Conservation (phyloP, 1,140 invertebrate species). For the Pomacea maculata region DNA sequence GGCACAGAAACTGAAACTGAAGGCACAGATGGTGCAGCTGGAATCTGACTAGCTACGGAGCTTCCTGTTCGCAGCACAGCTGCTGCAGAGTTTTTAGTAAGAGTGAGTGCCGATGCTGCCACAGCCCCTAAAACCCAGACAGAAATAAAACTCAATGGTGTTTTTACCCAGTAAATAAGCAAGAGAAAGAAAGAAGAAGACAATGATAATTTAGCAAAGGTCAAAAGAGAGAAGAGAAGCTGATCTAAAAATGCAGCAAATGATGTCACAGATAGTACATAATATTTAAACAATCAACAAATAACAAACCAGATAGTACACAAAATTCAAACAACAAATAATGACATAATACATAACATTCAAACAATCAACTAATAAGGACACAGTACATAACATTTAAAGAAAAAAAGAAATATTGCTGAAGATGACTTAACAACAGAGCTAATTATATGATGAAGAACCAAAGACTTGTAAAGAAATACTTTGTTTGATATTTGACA, state of each 20-base stretch:
- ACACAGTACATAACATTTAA: neutral
- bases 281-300: neutral
- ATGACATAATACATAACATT: neutral
- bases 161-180: neutral
- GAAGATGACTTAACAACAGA: neutral
- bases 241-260: neutral
- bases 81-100: constrained; percentile 18
- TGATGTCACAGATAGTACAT: neutral
- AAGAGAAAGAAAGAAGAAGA: neutral
- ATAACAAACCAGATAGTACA: neutral
- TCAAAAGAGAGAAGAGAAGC: neutral
- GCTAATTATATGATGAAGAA: neutral
- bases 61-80: constrained; percentile 13
- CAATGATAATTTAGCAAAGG: too few relatives aligned
- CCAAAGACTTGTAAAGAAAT: constrained; percentile 1
- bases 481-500: too few relatives aligned
- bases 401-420: neutral
- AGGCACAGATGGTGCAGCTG: constrained; percentile 17
- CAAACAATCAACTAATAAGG: neutral
- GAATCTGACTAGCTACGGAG: constrained; percentile 18
- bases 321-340: neutral
- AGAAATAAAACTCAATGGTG: neutral
- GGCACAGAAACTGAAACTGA: constrained; percentile 9
- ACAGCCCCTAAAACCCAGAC: constrained; percentile 22
- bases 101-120: constrained; percentile 26